phyloP scores from a whole-genome alignment of 2,113 vertebrate genomes.

The Capricornis sumatraensis region DNA sequence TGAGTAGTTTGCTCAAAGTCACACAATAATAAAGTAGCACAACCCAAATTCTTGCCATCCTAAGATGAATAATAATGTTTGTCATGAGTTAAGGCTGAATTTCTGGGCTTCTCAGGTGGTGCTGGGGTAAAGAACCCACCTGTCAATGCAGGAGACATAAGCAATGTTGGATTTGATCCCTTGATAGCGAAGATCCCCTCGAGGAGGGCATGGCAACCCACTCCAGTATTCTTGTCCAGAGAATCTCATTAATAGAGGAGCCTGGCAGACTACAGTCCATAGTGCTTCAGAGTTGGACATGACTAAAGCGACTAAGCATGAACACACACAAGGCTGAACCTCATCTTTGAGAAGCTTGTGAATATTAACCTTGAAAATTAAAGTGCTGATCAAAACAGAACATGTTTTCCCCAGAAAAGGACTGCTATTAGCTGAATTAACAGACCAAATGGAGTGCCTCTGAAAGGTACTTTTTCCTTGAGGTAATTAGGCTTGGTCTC shows the following conservation, averaged over 20 bases:
- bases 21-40: not conserved
- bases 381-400: not conserved
- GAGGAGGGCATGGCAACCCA: not conserved
- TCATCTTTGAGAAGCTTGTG: not conserved
- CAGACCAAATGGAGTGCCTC: not conserved
- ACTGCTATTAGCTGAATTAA: not conserved
- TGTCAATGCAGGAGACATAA: not conserved
- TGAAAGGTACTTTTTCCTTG: not conserved
- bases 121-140: not conserved
- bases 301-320: accelerated
- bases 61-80: not conserved
- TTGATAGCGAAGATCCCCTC: not conserved
- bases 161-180: not conserved
- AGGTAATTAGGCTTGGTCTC: not conserved
- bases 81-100: not conserved
- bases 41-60: not conserved
- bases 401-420: not conserved
- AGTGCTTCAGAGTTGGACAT: not conserved
- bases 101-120: not conserved
- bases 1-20: not conserved
- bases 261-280: not conserved
- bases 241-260: not conserved
- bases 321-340: not conserved
- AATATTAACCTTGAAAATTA: not conserved
- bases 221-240: not conserved